Evolutionary conservation across 2,113 vertebrate genomes (phyloP), one percentile per base, ranked within the genome.

Genomic region (Ammodytes dubius): DNA sequence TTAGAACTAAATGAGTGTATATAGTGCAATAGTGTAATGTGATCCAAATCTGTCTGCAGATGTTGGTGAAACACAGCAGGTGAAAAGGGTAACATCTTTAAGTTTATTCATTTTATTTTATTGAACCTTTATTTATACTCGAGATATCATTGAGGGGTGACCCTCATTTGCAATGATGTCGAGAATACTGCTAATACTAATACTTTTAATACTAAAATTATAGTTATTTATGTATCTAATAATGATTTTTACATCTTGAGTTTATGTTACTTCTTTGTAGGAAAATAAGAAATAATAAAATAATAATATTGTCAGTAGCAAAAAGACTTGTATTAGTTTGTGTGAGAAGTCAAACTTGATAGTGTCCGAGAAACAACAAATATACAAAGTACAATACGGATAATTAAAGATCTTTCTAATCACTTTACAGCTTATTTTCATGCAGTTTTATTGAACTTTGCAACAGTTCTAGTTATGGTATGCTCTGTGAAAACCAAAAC

Each of bases 401-500:
- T 59, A 46, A 73, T 71, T 12, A n/a, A 59, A 49, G 43, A 4
- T n/a, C 27, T 27, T 27, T 27, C 27, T 27, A 27, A 27, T 27
- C 27, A 27, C 27, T 37, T 47, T 49, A 27, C 2, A 19, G 2
- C 52, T 13, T 45, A 57, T 57, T 19, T 19, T 11, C 15, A n/a
- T 15, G 12, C 47, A 17, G 46, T 19, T 35, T 37, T 37, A 13
- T 75, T 15, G n/a, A 47, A 63, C 37, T 45, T 35, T 75, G 13
- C 7, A 3, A 19, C 53, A n/a, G 11, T 50, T n/a, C 1, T 17
- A 39, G 45, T 52, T 39, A 19, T 47, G 60, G 42, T 54, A 49
- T 82, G 46, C 74, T 68, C 39, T 79, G 64, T 81, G 73, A 78
- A 79, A 64, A 73, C 57, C 7, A 1, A 13, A 53, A 74, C 14